Evolutionary conservation across 2,888 invertebrate genomes (phyloP).

Genomic region (Thymelicus acteon): DNA sequence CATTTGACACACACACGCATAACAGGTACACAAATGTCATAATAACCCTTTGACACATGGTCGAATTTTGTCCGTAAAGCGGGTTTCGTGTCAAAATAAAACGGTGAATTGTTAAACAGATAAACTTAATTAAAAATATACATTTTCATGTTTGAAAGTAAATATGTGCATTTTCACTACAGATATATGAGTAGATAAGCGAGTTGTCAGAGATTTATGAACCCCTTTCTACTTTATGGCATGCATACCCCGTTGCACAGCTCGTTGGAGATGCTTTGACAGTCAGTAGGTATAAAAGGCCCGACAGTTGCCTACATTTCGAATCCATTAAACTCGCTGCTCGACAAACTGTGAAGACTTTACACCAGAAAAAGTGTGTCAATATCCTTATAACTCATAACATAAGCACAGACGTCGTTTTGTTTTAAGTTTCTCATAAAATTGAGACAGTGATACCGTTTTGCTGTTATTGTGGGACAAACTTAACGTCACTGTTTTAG

Average conservation of each 20-base stretch:
- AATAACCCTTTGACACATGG: too few species aligned
- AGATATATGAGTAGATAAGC: constrained; percentile 3
- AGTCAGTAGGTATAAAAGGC: constrained; percentile 24
- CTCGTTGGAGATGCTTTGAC: constrained; percentile 22
- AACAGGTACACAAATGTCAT: too few species aligned
- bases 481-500: too few species aligned
- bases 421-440: constrained; percentile 6
- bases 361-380: constrained; percentile 32
- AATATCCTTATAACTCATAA: constrained; percentile 21
- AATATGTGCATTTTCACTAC: background rate
- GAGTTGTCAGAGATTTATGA: constrained; percentile 8
- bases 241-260: background rate
- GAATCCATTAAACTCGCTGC: constrained; percentile 34
- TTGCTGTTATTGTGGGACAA: background rate
- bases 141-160: background rate
- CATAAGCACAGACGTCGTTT: constrained; percentile 7
- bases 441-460: constrained; percentile 1
- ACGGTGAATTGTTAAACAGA: background rate
- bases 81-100: background rate
- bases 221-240: constrained; percentile 15
- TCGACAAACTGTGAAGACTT: constrained; percentile 31
- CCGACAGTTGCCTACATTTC: constrained; percentile 17
- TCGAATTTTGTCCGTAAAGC: too few species aligned
- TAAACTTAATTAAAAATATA: too few species aligned
- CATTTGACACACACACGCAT: too few species aligned